Percentiles rank a stretch among this genome's conserved stretches.
These are phyloP conservation scores for Prietella phreatophila DNA, from an alignment of 2,113 vertebrate species.

Conservation along the genomic window DNA sequence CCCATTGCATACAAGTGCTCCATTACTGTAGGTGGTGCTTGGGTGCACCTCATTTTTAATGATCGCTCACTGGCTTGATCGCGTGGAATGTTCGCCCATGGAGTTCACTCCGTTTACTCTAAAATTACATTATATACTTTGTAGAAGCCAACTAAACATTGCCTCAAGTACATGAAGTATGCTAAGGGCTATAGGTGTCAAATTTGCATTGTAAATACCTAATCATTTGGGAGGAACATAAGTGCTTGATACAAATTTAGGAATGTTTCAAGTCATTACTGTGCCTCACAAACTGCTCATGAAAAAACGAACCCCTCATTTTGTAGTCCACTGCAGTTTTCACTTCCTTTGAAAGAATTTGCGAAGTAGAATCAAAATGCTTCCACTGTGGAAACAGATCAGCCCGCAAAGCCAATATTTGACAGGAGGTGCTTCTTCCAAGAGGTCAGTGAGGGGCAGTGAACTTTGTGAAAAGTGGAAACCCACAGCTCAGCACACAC, in stretches of 20 bases:
- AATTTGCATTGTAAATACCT: slow-evolving; percentile 59
- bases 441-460: neutral
- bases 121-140: neutral
- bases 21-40: neutral
- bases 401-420: neutral
- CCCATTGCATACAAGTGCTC: neutral
- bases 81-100: neutral
- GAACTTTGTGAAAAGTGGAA: slow-evolving; percentile 28
- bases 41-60: neutral
- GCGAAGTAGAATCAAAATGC: neutral
- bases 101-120: neutral
- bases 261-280: slow-evolving; percentile 18
- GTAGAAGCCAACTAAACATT: neutral
- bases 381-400: neutral
- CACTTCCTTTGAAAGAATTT: neutral
- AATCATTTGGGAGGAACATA: slow-evolving; percentile 39
- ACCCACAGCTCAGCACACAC: slow-evolving; percentile 33
- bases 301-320: neutral
- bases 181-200: slow-evolving; percentile 51
- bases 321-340: neutral
- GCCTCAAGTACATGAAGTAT: neutral
- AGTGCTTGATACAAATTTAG: slow-evolving; percentile 42
- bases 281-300: slow-evolving; percentile 3
- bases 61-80: neutral
- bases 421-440: neutral